Percentiles rank a stretch among this genome's conserved stretches.
These are phyloP conservation scores for Agrypnus murinus DNA, from an alignment of 2,888 invertebrate genomes.

Conservation along the genomic window DNA sequence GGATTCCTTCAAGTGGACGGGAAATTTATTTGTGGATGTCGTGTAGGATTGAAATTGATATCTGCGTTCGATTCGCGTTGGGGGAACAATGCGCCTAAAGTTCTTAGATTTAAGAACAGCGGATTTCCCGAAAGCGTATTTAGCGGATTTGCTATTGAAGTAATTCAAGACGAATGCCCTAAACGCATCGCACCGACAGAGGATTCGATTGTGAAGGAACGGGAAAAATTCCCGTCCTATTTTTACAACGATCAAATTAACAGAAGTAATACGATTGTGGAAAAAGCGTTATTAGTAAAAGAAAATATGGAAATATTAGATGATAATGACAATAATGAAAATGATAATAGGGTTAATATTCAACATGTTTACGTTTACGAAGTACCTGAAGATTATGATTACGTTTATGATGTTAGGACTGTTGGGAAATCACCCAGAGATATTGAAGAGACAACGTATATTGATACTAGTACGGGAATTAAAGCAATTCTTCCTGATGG, in stretches of 20 bases:
- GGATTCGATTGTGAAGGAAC: conserved; percentile 5
- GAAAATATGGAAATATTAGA: conserved; percentile 11
- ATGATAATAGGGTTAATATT: conserved; percentile 41
- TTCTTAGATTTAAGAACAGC: conserved; percentile 69
- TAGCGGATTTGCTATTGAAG: conserved; percentile 74
- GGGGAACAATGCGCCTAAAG: conserved; percentile 68
- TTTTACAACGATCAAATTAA: conserved; percentile 58
- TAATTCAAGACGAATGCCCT: conserved; percentile 75
- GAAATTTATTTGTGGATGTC: conserved; percentile 75
- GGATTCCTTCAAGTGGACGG: conserved; percentile 76
- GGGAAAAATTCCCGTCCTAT: conserved; percentile 28
- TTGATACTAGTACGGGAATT: conserved; percentile 62
- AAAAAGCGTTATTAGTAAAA: conserved; percentile 17
- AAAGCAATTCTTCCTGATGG: conserved; percentile 45
- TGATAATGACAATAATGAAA: not conserved
- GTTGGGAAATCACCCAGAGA: conserved; percentile 54
- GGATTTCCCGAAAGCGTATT: conserved; percentile 68
- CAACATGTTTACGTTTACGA: conserved; percentile 65
- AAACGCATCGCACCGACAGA: conserved; percentile 60
- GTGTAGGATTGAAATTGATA: conserved; percentile 69
- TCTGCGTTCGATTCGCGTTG: conserved; percentile 66
- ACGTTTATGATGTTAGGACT: conserved; percentile 27
- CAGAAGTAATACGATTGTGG: conserved; percentile 41
- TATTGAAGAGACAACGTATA: conserved; percentile 63
- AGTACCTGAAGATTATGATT: conserved; percentile 58